These are phyloP conservation scores for Chaetodon trifasciatus DNA, from an alignment of 2,797 vertebrate genomes.

Conservation along the genomic window DNA sequence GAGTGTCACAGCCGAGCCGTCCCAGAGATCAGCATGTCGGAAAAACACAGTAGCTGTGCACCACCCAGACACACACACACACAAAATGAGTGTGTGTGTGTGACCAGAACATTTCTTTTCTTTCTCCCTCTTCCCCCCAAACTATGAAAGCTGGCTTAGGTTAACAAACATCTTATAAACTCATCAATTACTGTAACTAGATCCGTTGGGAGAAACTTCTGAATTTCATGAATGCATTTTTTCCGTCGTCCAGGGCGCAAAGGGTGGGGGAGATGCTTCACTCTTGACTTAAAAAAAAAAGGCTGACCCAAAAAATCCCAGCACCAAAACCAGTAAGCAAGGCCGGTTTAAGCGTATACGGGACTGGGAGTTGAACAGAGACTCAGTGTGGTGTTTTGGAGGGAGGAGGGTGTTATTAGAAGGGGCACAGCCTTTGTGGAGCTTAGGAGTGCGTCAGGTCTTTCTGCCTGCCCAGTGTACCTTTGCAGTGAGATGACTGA, in stretches of 20 bases:
- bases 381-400: constrained; percentile 45
- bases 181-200: constrained; percentile 85
- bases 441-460: constrained; percentile 75
- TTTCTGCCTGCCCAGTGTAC: constrained; percentile 78
- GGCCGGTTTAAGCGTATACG: constrained; percentile 56
- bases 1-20: constrained; percentile 55
- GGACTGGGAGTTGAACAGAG: constrained; percentile 54
- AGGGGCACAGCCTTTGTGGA: constrained; percentile 75
- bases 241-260: constrained; percentile 66
- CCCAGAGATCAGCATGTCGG: constrained; percentile 62
- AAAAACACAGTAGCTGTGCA: constrained; percentile 76
- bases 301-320: constrained; percentile 16
- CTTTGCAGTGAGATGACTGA: constrained; percentile 83
- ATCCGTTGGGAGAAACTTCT: constrained; percentile 81
- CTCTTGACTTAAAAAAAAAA: constrained; percentile 38
- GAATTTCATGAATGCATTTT: constrained; percentile 84
- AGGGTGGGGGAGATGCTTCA: constrained; percentile 51
- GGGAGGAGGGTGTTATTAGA: constrained; percentile 72
- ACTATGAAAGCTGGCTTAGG: constrained; percentile 74
- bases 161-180: constrained; percentile 84
- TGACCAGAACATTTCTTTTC: constrained; percentile 69
- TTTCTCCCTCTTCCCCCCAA: constrained; percentile 40
- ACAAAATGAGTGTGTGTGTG: constrained; percentile 11
- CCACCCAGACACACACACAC: constrained; percentile 22
- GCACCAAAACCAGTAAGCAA: constrained; percentile 47